A percentile compares a stretch with the other conserved stretches of the same genome.
phyloP scores from a whole-genome alignment of 2,113 vertebrate genomes.

The Panthera uncia region DNA sequence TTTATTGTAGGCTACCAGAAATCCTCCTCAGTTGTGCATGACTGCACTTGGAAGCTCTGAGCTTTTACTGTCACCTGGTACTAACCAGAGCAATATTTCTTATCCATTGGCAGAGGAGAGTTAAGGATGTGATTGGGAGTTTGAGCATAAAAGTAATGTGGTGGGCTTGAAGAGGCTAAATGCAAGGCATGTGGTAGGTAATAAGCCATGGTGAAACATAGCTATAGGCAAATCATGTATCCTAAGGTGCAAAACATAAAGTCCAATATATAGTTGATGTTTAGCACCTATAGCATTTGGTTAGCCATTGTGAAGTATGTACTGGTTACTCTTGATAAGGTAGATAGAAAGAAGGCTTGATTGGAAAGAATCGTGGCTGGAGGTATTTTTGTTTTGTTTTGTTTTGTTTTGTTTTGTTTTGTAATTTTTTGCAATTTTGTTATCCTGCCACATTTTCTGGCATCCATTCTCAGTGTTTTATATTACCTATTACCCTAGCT shows the following conservation, averaged over 20 bases:
- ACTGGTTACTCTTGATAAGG: slow-evolving; percentile 1
- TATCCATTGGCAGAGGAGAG: slow-evolving; percentile 47
- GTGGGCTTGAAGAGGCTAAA: slow-evolving; percentile 18
- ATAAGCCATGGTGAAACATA: background rate
- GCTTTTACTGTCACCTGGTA: slow-evolving; percentile 63
- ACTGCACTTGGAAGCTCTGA: slow-evolving; percentile 63
- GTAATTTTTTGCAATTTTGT: background rate
- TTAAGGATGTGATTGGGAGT: slow-evolving; percentile 54
- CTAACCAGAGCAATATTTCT: slow-evolving; percentile 51
- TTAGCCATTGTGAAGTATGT: background rate
- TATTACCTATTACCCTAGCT: background rate
- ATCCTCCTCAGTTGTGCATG: slow-evolving; percentile 64
- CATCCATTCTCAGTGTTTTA: slow-evolving; percentile 22
- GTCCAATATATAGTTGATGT: slow-evolving; percentile 1
- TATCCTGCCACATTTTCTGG: slow-evolving; percentile 17
- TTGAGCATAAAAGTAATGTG: slow-evolving; percentile 54
- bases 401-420: background rate
- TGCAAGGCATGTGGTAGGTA: background rate
- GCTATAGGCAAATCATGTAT: background rate
- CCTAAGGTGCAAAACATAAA: slow-evolving; percentile 6
- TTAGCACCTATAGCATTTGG: slow-evolving; percentile 25
- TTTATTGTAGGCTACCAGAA: slow-evolving; percentile 62
- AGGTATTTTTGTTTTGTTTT: background rate
- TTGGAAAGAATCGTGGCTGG: background rate
- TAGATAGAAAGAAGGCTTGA: background rate